Evolutionary conservation across 2,113 vertebrate species (phyloP).

Genomic region (Procapra przewalskii): DNA sequence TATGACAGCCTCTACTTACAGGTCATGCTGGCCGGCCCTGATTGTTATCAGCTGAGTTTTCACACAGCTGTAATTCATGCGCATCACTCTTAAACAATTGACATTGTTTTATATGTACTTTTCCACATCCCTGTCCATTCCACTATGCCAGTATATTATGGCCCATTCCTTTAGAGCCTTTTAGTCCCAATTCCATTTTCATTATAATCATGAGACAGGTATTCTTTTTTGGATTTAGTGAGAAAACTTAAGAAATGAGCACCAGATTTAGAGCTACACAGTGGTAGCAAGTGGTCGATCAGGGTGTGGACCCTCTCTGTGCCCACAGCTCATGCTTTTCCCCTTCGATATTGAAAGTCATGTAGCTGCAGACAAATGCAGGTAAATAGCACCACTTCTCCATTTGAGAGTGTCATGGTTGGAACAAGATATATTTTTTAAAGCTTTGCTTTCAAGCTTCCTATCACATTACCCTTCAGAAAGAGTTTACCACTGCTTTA

Average conservation of each 20-base stretch:
- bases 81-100: background rate
- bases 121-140: background rate
- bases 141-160: background rate
- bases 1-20: background rate
- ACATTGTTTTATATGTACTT: background rate
- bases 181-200: background rate
- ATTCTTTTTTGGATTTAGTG: background rate
- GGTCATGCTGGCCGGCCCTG: background rate
- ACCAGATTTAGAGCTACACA: background rate
- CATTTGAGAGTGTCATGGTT: background rate
- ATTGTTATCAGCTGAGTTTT: background rate
- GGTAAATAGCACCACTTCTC: background rate
- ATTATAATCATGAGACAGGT: background rate
- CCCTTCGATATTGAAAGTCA: background rate
- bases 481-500: background rate
- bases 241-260: background rate
- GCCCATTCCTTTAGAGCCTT: background rate
- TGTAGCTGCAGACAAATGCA: background rate
- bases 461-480: background rate
- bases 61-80: background rate
- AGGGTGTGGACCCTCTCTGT: background rate
- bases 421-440: background rate
- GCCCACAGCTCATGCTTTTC: background rate
- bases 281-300: background rate
- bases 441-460: background rate